A percentile compares a stretch with the other conserved stretches of the same genome.
Conservation (phyloP, 2,113 vertebrate species). For the Pyrgilauda ruficollis region DNA sequence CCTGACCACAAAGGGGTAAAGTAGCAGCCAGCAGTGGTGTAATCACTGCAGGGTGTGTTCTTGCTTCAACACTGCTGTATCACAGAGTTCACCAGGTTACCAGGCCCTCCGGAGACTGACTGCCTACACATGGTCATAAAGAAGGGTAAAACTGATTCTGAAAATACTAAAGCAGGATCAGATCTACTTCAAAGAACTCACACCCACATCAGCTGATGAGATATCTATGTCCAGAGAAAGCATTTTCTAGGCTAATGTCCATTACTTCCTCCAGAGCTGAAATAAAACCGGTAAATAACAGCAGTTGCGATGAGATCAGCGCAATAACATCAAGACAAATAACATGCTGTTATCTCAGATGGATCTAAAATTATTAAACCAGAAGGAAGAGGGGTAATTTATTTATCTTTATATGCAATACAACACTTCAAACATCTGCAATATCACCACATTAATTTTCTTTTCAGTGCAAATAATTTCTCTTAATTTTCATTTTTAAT, state of each 20-base stretch:
- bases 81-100: not conserved
- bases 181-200: not conserved
- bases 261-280: not conserved
- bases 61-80: not conserved
- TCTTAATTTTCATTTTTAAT: not conserved
- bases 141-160: not conserved
- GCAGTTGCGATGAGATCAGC: not conserved
- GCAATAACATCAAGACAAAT: not conserved
- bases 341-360: not conserved
- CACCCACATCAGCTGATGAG: not conserved
- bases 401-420: not conserved
- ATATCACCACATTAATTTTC: not conserved
- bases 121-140: not conserved
- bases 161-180: not conserved
- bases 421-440: not conserved
- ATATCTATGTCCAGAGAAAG: not conserved
- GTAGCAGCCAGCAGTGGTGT: not conserved
- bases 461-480: not conserved
- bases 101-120: fast-evolving
- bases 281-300: not conserved
- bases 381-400: not conserved
- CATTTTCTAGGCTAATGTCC: not conserved
- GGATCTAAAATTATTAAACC: not conserved
- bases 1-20: not conserved
- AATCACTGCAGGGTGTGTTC: not conserved